Conservation (phyloP, 2,888 invertebrate genomes). For the Athetis lepigone region DNA sequence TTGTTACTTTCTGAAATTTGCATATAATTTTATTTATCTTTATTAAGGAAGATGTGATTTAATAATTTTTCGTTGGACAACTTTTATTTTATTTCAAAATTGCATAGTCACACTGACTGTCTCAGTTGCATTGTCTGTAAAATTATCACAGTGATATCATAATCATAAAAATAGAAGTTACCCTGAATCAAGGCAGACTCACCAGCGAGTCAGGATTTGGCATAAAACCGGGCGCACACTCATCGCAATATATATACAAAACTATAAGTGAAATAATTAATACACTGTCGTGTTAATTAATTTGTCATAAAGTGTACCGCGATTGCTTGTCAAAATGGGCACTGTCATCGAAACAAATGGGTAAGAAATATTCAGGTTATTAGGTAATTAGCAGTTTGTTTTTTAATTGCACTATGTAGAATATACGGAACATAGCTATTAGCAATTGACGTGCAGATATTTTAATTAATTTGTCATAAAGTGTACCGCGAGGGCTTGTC, state of each 20-base stretch:
- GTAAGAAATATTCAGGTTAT: conserved; percentile 71
- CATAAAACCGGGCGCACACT: conserved; percentile 70
- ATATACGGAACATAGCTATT: too few species aligned
- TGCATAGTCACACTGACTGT: not conserved
- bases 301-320: conserved; percentile 62
- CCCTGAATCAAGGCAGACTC: conserved; percentile 61
- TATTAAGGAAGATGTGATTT: not conserved
- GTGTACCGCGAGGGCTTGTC: conserved; percentile 64
- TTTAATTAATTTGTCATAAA: conserved; percentile 63
- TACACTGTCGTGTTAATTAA: conserved; percentile 61
- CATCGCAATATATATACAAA: conserved; percentile 69
- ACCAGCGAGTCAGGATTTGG: conserved; percentile 72
- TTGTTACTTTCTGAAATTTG: not conserved
- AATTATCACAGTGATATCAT: conserved; percentile 57
- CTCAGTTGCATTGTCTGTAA: conserved; percentile 30
- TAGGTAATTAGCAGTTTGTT: conserved; percentile 14
- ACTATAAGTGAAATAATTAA: conserved; percentile 68
- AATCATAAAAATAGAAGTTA: conserved; percentile 57
- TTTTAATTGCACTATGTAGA: too few species aligned
- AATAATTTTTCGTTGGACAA: not conserved
- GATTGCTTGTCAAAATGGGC: conserved; percentile 73
- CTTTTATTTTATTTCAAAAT: not conserved
- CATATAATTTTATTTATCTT: not conserved
- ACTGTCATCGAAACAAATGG: conserved; percentile 78
- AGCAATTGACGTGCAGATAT: too few species aligned